Evolutionary conservation across 2,888 invertebrate genomes (phyloP).

Genomic region (Drosophila eohydei): DNA sequence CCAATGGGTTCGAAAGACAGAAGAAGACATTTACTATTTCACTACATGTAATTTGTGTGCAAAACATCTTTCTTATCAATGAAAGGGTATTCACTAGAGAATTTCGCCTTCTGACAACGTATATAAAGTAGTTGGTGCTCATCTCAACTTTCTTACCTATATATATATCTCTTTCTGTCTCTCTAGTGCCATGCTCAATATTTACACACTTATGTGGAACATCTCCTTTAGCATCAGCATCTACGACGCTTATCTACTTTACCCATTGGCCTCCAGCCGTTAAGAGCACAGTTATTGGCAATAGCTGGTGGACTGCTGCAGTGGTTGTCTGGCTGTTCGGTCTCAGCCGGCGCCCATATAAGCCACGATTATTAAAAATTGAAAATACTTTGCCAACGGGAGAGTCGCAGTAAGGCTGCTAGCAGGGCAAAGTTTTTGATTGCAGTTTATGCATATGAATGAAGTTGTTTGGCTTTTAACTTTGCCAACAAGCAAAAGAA

Average conservation of each 20-base stretch:
- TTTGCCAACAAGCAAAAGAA: slow-evolving; percentile 51
- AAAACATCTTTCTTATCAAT: neutral
- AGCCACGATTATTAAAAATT: slow-evolving; percentile 75
- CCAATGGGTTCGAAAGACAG: too few relatives aligned
- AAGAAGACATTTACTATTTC: neutral
- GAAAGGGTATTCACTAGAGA: slow-evolving; percentile 19
- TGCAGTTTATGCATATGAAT: slow-evolving; percentile 77
- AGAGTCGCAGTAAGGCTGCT: slow-evolving; percentile 11
- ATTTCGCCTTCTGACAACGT: neutral
- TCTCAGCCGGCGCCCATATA: slow-evolving; percentile 34
- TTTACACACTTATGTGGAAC: slow-evolving; percentile 40
- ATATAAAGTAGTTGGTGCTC: slow-evolving; percentile 25
- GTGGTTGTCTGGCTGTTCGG: slow-evolving; percentile 9
- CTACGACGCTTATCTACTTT: slow-evolving; percentile 37
- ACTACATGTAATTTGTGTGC: neutral
- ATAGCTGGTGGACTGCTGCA: slow-evolving; percentile 10
- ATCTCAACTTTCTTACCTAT: slow-evolving; percentile 2
- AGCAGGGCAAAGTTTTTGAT: slow-evolving; percentile 54
- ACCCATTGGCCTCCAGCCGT: slow-evolving; percentile 18
- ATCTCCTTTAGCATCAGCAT: slow-evolving; percentile 24
- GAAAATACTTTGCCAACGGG: slow-evolving; percentile 57
- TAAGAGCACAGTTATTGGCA: slow-evolving; percentile 41
- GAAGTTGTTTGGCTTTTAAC: slow-evolving; percentile 69
- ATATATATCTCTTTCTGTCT: neutral
- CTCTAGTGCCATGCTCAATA: slow-evolving; percentile 25